Conservation (phyloP, 2,113 vertebrate genomes). For the Anguilla japonica region DNA sequence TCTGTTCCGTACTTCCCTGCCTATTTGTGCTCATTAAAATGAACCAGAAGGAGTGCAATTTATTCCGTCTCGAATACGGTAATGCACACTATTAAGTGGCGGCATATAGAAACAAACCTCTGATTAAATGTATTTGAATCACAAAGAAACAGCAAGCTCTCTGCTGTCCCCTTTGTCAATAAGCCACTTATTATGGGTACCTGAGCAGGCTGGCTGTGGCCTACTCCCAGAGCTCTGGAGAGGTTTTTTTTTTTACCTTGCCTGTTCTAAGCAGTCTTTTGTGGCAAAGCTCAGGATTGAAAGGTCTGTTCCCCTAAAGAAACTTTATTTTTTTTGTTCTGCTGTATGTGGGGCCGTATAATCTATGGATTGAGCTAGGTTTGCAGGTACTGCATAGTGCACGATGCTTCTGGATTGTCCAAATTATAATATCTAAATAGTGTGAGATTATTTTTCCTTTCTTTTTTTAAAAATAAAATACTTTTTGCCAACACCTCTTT, state of each 20-base stretch:
- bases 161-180: conserved; percentile 62
- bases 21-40: conserved; percentile 60
- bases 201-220: conserved; percentile 66
- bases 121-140: conserved; percentile 81
- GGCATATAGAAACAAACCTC: conserved; percentile 75
- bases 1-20: conserved; percentile 62
- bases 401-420: neutral
- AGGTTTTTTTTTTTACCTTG: conserved; percentile 49
- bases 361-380: conserved; percentile 9
- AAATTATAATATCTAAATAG: conserved; percentile 2
- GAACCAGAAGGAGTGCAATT: conserved; percentile 64
- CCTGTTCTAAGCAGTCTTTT: conserved; percentile 26
- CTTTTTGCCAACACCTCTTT: too few species aligned
- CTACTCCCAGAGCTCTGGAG: conserved; percentile 55
- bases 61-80: conserved; percentile 62
- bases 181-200: conserved; percentile 59
- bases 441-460: neutral
- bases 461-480: neutral
- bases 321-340: neutral
- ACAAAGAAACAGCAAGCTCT: conserved; percentile 77
- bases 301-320: conserved; percentile 53
- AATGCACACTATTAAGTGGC: conserved; percentile 77
- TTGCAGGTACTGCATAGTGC: neutral
- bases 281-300: conserved; percentile 66
- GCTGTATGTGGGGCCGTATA: neutral